These are phyloP conservation scores for Diuraphis noxia DNA, from an alignment of 1,140 invertebrate species.

Conservation along the genomic window DNA sequence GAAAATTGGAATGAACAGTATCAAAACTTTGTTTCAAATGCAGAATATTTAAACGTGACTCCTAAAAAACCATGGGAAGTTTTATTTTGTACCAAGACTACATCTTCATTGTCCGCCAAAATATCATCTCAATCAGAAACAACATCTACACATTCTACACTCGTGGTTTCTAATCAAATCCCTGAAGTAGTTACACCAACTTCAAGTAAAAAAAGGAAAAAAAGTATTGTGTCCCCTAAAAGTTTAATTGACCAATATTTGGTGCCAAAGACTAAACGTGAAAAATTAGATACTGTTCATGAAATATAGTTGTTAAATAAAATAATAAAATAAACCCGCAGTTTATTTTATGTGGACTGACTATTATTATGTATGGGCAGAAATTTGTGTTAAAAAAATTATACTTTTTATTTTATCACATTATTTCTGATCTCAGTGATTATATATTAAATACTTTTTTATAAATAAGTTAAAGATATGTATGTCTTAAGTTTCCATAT, in stretches of 20 bases:
- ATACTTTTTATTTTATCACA: not conserved
- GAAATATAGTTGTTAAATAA: not conserved
- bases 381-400: not conserved
- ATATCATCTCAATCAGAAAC: not conserved
- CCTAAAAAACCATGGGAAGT: not conserved
- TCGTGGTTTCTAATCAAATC: not conserved
- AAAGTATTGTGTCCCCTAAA: not conserved
- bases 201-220: slow-evolving; percentile 11
- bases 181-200: not conserved
- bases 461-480: not conserved
- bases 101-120: not conserved
- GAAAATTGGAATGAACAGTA: not conserved
- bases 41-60: not conserved
- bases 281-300: not conserved
- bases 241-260: slow-evolving; percentile 9
- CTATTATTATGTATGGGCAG: not conserved
- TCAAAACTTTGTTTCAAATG: not conserved
- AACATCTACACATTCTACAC: not conserved
- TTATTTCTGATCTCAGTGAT: not conserved
- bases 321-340: not conserved
- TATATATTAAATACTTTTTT: not conserved
- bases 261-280: not conserved
- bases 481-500: not conserved
- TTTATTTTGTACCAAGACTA: not conserved
- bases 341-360: not conserved